phyloP scores from a whole-genome alignment of 2,113 vertebrate genomes.

The Colaptes auratus region DNA sequence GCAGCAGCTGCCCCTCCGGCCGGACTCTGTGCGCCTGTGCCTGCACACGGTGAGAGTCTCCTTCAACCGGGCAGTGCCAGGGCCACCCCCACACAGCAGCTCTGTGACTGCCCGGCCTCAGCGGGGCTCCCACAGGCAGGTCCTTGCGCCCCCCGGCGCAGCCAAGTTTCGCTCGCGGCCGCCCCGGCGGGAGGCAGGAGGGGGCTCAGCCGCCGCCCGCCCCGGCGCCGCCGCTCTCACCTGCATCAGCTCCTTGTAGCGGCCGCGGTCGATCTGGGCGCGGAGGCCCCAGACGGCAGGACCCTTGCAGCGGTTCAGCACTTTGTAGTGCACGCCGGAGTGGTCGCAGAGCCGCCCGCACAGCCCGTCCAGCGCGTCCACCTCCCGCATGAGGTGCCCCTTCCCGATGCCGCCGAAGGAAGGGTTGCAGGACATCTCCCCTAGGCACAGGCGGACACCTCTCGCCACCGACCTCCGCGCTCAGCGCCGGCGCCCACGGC shows the following conservation, averaged over 20 bases:
- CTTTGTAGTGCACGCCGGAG: conserved; percentile 91
- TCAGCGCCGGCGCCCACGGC: no score
- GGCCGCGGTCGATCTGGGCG: conserved; percentile 91
- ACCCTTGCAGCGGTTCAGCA: conserved; percentile 91
- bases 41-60: no score
- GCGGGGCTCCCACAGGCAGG: no score
- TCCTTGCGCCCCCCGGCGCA: no score
- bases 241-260: conserved; percentile 89
- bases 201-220: background rate
- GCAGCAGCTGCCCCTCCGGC: no score
- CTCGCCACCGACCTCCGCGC: background rate
- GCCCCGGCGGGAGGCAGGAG: background rate
- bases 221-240: conserved; percentile 60
- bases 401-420: conserved; percentile 95
- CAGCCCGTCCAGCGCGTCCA: conserved; percentile 94
- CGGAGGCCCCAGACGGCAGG: conserved; percentile 96
- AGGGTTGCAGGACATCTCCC: conserved; percentile 94
- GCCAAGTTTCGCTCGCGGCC: no score
- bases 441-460: conserved; percentile 44
- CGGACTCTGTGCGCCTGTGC: no score
- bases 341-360: conserved; percentile 89
- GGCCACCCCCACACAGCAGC: no score
- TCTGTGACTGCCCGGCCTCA: no score
- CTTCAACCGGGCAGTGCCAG: no score
- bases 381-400: conserved; percentile 91